Evolutionary conservation across 2,888 invertebrate genomes (phyloP), one percentile per base, ranked within the genome.

Genomic region (Ectobius pallidus): DNA sequence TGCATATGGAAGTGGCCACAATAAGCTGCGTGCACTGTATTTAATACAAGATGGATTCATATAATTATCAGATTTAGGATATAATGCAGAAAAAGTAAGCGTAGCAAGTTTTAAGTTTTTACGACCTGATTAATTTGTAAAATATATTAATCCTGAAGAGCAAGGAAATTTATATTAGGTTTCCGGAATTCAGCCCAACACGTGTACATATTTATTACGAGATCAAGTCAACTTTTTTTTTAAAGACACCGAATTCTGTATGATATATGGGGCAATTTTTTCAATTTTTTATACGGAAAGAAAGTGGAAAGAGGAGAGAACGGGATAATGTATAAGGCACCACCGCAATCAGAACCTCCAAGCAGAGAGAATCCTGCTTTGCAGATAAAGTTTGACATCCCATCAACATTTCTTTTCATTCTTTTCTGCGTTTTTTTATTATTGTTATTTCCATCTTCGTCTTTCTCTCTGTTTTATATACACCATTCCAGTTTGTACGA

Each of bases 311-410:
- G 63, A 39, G 39, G 63, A 39, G 34, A 42, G 16, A 42, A 20
- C 63, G 39, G 63, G 42, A 39, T 32, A 63, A 63, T 63, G 42
- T 63, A 63, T 34, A 62, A 42, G 63, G 22, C 42, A 63, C 14
- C 25, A 42, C 63, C 34, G 42, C 63, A 63, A 63, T 63, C 63
- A 63, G 63, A 63, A 42, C 39, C 63, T 42, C 39, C 34, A 42
- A 63, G 63, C 9, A 20, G 42, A n/a, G n/a, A n/a, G 63, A 63
- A 63, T 34, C 32, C 62, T 62, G 63, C 63, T 62, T 62, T 63
- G 63, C 63, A 63, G 63, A 63, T 63, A 63, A 63, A 63, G 63
- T 63, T 63, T 63, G 63, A 63, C 63, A 63, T 63, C 63, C 52
- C 63, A 63, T 63, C 63, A 63, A 63, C 63, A 63, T 63, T 63